Conservation (phyloP, 64 coral and sea anemone genomes). For the Dendrophyllia cribrosa region DNA sequence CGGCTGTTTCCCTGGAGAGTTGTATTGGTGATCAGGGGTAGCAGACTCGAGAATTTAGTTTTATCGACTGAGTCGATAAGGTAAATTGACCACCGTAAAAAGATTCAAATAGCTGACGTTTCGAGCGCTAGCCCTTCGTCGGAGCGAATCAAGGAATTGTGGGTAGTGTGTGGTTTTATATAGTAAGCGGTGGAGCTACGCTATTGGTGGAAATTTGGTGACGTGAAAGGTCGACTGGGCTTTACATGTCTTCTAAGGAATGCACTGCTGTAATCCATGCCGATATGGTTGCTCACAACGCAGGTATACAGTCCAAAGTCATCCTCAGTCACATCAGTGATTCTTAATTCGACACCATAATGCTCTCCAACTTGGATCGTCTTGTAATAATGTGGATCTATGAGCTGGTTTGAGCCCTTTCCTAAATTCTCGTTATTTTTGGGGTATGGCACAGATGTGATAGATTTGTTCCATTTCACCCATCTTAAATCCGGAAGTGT, state of each 20-base stretch:
- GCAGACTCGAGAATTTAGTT: too few species aligned
- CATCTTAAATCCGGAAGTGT: conserved; percentile 71
- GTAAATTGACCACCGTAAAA: too few species aligned
- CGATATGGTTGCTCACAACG: conserved; percentile 37
- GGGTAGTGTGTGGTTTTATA: too few species aligned
- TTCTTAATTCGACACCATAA: conserved; percentile 15
- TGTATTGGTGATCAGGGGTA: too few species aligned
- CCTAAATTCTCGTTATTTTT: background rate
- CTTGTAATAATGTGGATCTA: conserved; percentile 56
- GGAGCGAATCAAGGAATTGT: too few species aligned
- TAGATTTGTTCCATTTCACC: conserved; percentile 62
- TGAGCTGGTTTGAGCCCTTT: conserved; percentile 3
- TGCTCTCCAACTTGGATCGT: background rate
- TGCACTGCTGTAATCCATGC: conserved; percentile 44
- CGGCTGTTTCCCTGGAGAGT: too few species aligned
- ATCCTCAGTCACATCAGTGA: conserved; percentile 41
- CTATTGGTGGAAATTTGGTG: too few species aligned
- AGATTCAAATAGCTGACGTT: too few species aligned
- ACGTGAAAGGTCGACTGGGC: too few species aligned
- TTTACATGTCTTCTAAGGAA: conserved; percentile 37
- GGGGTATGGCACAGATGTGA: background rate
- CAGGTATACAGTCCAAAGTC: conserved; percentile 75
- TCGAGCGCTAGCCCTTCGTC: too few species aligned
- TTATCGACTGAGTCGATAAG: too few species aligned
- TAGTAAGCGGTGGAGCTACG: too few species aligned